Conservation (phyloP, 2,797 vertebrate species). For the Apogon talboti region DNA sequence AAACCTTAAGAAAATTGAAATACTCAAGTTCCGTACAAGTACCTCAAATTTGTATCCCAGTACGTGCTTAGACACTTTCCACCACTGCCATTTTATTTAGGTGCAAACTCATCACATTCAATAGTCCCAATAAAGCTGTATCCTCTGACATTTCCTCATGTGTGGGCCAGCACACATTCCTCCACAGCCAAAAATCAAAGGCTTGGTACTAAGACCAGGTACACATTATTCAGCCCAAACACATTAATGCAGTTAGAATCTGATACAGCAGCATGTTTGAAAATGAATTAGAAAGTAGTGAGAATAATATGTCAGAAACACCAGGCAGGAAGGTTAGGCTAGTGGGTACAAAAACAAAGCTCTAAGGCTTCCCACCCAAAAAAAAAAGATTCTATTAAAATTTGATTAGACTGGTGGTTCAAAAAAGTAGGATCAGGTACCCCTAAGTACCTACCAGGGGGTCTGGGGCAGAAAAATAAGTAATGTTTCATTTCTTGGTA, state of each 20-base stretch:
- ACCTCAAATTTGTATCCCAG: too few species aligned
- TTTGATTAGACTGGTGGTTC: constrained; percentile 44
- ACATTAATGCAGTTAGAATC: constrained; percentile 60
- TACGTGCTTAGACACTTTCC: too few species aligned
- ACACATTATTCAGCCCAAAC: constrained; percentile 54
- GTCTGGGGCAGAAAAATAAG: constrained; percentile 22
- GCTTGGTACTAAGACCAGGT: constrained; percentile 31
- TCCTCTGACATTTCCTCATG: constrained; percentile 13
- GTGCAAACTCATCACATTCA: constrained; percentile 1
- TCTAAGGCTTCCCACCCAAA: constrained; percentile 36
- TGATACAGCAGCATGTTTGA: constrained; percentile 49
- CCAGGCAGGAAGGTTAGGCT: constrained; percentile 41
- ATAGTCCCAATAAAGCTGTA: constrained; percentile 8
- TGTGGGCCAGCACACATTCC: constrained; percentile 25
- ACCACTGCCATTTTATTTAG: not conserved
- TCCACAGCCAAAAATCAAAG: constrained; percentile 31
- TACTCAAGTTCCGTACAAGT: too few species aligned
- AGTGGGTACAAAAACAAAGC: constrained; percentile 57
- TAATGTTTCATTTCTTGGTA: constrained; percentile 11
- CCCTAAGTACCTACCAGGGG: constrained; percentile 23
- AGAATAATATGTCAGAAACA: constrained; percentile 34
- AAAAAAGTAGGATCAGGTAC: constrained; percentile 34
- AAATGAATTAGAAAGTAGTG: constrained; percentile 55
- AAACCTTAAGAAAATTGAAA: too few species aligned
- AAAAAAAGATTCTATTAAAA: constrained; percentile 55